These are phyloP conservation scores for Crossaster papposus DNA, from an alignment of 53 echinoderm and acorn worm genomes.

Conservation along the genomic window DNA sequence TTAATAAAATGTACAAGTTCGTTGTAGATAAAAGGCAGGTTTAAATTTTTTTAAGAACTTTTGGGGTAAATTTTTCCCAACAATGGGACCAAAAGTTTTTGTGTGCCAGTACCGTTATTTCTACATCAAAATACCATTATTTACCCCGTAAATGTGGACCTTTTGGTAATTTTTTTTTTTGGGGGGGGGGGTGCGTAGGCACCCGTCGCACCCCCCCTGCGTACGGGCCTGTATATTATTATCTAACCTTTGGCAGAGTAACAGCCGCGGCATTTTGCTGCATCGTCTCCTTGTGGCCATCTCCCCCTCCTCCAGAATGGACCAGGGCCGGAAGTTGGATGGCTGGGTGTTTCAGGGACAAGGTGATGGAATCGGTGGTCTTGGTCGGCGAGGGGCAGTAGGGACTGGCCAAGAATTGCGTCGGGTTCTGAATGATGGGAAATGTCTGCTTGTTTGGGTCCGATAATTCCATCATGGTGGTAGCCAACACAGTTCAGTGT, in stretches of 20 bases:
- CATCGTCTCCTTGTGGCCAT: background rate
- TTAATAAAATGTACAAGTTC: too few relatives aligned
- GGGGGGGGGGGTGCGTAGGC: too few relatives aligned
- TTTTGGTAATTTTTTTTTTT: too few relatives aligned
- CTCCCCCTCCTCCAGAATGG: conserved; percentile 27
- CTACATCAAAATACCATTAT: too few relatives aligned
- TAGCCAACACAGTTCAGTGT: background rate
- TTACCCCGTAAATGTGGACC: too few relatives aligned
- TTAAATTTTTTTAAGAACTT: too few relatives aligned
- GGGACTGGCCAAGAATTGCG: conserved; percentile 30
- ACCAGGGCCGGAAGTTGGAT: conserved; percentile 61
- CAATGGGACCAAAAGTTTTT: too few relatives aligned
- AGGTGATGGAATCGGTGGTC: conserved; percentile 54
- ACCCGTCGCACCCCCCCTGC: too few relatives aligned
- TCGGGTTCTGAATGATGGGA: conserved; percentile 68
- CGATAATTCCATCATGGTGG: conserved; percentile 13
- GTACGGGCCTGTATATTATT: too few relatives aligned
- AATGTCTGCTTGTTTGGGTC: conserved; percentile 79
- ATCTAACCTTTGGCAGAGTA: conserved; percentile 46
- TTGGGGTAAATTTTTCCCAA: too few relatives aligned
- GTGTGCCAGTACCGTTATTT: too few relatives aligned
- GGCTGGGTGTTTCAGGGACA: conserved; percentile 53
- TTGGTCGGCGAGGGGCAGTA: conserved; percentile 65
- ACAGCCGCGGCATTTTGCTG: conserved; percentile 15
- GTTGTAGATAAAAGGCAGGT: too few relatives aligned